A percentile compares a stretch with the other conserved stretches of the same genome.
These are phyloP conservation scores for Pangasianodon hypophthalmus DNA, from an alignment of 2,113 vertebrate genomes.

Conservation along the genomic window DNA sequence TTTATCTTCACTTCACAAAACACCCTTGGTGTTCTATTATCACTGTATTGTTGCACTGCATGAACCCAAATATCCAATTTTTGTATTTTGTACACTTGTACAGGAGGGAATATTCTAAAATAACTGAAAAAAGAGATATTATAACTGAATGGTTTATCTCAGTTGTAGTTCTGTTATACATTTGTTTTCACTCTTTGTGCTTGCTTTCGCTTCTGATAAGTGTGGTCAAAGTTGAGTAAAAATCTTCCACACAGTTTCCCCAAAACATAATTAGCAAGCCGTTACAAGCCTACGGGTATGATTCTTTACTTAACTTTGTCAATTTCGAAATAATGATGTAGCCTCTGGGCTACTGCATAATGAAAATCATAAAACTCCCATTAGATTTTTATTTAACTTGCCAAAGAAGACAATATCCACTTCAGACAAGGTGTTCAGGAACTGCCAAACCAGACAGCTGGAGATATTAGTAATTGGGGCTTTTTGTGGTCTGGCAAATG, in stretches of 20 bases:
- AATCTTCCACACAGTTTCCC: background rate
- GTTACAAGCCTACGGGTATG: background rate
- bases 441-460: background rate
- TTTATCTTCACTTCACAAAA: background rate
- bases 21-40: background rate
- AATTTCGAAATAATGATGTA: conserved; percentile 33
- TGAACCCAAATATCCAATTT: background rate
- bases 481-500: conserved; percentile 11
- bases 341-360: conserved; percentile 15
- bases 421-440: conserved; percentile 10
- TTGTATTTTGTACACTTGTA: background rate
- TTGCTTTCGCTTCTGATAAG: background rate
- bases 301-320: conserved; percentile 5
- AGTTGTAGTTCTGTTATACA: background rate
- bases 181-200: background rate
- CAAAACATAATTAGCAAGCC: conserved; percentile 17
- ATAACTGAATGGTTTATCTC: background rate
- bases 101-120: background rate
- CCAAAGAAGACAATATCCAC: conserved; percentile 2
- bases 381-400: conserved; percentile 29
- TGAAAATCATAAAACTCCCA: background rate
- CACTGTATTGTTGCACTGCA: background rate
- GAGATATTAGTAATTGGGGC: background rate
- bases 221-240: conserved; percentile 6
- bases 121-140: background rate